Conservation (phyloP, 2,888 invertebrate genomes). For the Strigamia crassipes region DNA sequence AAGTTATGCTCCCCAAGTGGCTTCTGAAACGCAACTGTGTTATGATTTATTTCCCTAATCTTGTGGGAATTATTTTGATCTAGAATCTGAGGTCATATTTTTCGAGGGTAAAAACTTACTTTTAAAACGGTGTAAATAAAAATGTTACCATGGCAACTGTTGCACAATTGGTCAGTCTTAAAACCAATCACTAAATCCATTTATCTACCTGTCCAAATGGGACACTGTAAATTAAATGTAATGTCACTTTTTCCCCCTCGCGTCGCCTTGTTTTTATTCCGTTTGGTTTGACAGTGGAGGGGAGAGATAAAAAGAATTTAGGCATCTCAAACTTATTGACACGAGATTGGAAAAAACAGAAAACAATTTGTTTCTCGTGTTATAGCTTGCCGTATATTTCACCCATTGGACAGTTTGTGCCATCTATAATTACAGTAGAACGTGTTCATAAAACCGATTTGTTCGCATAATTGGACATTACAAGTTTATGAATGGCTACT, state of each 20-base stretch:
- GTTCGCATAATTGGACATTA: too few relatives aligned
- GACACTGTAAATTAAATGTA: constrained; percentile 13
- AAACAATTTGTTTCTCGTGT: background rate
- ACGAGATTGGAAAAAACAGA: background rate
- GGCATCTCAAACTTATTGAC: background rate
- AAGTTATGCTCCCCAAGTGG: constrained; percentile 34
- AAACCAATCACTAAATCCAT: constrained; percentile 23
- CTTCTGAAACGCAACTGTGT: constrained; percentile 11
- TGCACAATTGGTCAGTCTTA: background rate
- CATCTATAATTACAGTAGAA: too few relatives aligned
- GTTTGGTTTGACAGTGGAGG: background rate
- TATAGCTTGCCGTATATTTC: too few relatives aligned
- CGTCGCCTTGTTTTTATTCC: background rate
- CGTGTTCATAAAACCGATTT: too few relatives aligned
- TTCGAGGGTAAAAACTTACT: background rate
- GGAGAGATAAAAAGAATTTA: background rate
- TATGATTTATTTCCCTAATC: constrained; percentile 19
- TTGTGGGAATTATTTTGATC: constrained; percentile 8
- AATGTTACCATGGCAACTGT: background rate
- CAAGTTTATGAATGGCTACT: too few relatives aligned
- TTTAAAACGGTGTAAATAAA: constrained; percentile 4
- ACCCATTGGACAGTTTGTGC: too few relatives aligned
- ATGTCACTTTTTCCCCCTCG: background rate
- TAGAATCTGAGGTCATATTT: background rate
- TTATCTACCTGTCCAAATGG: constrained; percentile 21